Percentiles rank a stretch among this genome's conserved stretches.
Conservation (phyloP, 2,888 invertebrate species). For the Brachypalpus laphriformis region DNA sequence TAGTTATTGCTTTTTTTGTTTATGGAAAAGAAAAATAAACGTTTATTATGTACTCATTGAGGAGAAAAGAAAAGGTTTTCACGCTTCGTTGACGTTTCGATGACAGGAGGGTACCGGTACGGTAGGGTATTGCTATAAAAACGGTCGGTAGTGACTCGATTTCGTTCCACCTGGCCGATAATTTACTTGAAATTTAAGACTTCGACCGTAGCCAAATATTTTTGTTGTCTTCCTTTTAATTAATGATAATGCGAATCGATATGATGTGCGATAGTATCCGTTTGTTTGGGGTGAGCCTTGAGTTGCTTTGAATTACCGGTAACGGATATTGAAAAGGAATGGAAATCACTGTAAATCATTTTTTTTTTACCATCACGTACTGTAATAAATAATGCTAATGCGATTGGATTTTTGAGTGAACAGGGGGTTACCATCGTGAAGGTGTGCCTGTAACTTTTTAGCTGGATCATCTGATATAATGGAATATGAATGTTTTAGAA, state of each 20-base stretch:
- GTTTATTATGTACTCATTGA: not conserved
- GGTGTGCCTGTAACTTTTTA: constrained; percentile 28
- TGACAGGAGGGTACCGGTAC: constrained; percentile 26
- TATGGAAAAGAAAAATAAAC: not conserved
- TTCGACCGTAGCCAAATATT: constrained; percentile 9
- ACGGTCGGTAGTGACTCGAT: constrained; percentile 11
- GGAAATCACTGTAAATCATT: not conserved
- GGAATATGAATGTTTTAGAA: constrained; percentile 5
- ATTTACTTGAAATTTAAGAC: constrained; percentile 22
- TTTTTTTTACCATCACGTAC: constrained; percentile 13
- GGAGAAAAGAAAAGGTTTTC: constrained; percentile 43
- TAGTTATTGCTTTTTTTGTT: constrained; percentile 27
- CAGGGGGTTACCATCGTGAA: constrained; percentile 7
- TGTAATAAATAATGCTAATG: constrained; percentile 48
- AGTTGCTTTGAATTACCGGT: not conserved
- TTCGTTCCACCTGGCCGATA: constrained; percentile 56
- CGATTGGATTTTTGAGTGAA: constrained; percentile 36
- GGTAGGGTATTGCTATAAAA: constrained; percentile 6
- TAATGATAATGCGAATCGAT: constrained; percentile 47
- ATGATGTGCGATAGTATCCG: constrained; percentile 27
- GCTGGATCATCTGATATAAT: constrained; percentile 1
- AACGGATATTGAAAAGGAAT: not conserved
- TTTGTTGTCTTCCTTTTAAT: not conserved
- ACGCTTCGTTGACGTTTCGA: constrained; percentile 44
- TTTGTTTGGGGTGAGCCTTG: constrained; percentile 31